phyloP scores from a whole-genome alignment of 1,140 invertebrate species.

The Aporrectodea caliginosa region DNA sequence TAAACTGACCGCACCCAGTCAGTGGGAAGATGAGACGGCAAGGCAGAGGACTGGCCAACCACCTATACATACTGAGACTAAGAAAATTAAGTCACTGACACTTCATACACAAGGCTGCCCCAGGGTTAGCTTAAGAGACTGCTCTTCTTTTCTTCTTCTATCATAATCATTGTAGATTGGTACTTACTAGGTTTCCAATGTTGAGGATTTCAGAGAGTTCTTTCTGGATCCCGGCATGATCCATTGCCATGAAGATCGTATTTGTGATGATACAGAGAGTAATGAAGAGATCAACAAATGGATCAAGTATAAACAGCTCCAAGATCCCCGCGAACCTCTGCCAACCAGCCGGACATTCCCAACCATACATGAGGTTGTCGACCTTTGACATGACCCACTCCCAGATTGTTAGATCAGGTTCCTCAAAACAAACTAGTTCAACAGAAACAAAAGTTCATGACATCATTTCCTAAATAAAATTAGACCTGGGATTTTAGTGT shows the following conservation, averaged over 20 bases:
- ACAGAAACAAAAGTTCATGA: too few species aligned
- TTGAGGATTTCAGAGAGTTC: conserved; percentile 62
- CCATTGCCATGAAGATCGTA: conserved; percentile 94
- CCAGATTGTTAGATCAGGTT: background rate
- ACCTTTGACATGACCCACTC: conserved; percentile 44
- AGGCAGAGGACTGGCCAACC: too few species aligned
- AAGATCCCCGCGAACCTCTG: conserved; percentile 59
- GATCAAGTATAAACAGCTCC: conserved; percentile 89
- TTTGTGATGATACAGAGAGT: conserved; percentile 96
- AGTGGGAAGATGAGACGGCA: too few species aligned
- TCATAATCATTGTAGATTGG: background rate
- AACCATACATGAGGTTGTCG: conserved; percentile 90
- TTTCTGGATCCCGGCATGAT: conserved; percentile 81
- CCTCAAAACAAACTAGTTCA: conserved; percentile 22
- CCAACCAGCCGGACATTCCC: conserved; percentile 83
- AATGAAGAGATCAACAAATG: conserved; percentile 96
- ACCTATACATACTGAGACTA: too few species aligned
- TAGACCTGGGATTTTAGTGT: too few species aligned
- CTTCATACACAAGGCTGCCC: too few species aligned
- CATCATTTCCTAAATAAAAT: too few species aligned
- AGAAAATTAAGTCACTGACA: too few species aligned
- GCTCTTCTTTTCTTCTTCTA: too few species aligned
- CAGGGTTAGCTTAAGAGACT: too few species aligned
- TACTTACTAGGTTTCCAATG: conserved; percentile 49
- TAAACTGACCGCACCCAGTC: too few species aligned